Evolutionary conservation across 2,888 invertebrate genomes (phyloP), one percentile per base, ranked within the genome.

Genomic region (Leptura quadrifasciata): DNA sequence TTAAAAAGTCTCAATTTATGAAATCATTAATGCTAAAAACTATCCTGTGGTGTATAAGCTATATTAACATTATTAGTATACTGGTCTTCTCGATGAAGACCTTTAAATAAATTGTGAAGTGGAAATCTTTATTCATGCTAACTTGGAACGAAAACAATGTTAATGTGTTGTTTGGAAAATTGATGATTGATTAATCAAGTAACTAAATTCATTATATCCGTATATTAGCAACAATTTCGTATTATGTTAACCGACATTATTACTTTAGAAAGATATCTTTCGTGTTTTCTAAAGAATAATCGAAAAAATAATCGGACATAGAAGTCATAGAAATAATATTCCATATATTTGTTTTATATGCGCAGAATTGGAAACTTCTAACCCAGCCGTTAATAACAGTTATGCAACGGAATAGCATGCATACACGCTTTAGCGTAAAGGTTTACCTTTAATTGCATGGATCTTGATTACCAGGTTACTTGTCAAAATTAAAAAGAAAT

Each of bases 41-140:
- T n/a, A n/a, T n/a, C n/a, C n/a, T n/a, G n/a, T 6, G 8, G 27
- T 31, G 6, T 31, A 31, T 0, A 31, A 31, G 27, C 8, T 31
- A 3, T 24, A 24, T 24, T 24, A 10, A 65, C n/a, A 47, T n/a
- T 6, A 39, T 6, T 18, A 64, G 2, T 61, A 20, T 31, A n/a
- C 20, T 58, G 18, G 1, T 58, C 15, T 63, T 39, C 35, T 39
- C 18, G 39, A 63, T 39, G 39, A 63, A 39, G 35, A 20, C 63
- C 63, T 18, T 15, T 20, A 9, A 65, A 65, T 21, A 21, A 65
- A 47, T 65, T 21, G 47, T 52, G 65, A 52, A 47, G 65, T 52
- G 18, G n/a, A 21, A 17, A 24, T 35, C 17, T 21, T 24, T 54
- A 8, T 24, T 58, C 1, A n/a, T 47, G 15, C 47, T 0, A 54